These are phyloP conservation scores for Oxygymnocypris stewartii DNA, from an alignment of 2,113 vertebrate genomes.

Conservation along the genomic window DNA sequence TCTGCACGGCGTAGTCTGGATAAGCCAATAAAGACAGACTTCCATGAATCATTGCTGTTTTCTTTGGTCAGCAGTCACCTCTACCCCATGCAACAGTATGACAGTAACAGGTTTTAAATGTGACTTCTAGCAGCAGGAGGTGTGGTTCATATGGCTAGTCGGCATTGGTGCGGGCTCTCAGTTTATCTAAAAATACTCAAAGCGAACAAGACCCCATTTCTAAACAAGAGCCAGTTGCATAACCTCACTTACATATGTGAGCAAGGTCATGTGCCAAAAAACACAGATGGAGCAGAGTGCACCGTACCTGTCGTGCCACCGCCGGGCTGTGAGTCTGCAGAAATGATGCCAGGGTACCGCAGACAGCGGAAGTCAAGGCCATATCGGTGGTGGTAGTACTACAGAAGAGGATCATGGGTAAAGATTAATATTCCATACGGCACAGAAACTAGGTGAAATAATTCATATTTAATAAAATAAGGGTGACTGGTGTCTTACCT, in stretches of 20 bases:
- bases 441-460: background rate
- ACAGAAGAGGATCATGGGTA: background rate
- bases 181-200: conserved; percentile 42
- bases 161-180: background rate
- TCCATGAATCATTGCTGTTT: background rate
- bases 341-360: conserved; percentile 94
- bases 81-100: background rate
- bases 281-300: background rate
- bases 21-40: background rate
- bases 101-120: conserved; percentile 2
- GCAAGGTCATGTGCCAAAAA: background rate
- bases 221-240: conserved; percentile 9
- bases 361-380: conserved; percentile 95
- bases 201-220: background rate
- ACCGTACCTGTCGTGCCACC: conserved; percentile 91
- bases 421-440: background rate
- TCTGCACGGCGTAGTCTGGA: conserved; percentile 92
- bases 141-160: conserved; percentile 15
- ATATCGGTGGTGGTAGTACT: conserved; percentile 94
- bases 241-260: background rate
- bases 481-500: conserved; percentile 77
- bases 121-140: background rate
- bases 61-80: background rate
- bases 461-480: background rate
- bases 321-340: conserved; percentile 89